Percentiles rank a stretch among this genome's conserved stretches.
Conservation (phyloP, 2,797 vertebrate genomes). For the Leptoclinus maculatus region DNA sequence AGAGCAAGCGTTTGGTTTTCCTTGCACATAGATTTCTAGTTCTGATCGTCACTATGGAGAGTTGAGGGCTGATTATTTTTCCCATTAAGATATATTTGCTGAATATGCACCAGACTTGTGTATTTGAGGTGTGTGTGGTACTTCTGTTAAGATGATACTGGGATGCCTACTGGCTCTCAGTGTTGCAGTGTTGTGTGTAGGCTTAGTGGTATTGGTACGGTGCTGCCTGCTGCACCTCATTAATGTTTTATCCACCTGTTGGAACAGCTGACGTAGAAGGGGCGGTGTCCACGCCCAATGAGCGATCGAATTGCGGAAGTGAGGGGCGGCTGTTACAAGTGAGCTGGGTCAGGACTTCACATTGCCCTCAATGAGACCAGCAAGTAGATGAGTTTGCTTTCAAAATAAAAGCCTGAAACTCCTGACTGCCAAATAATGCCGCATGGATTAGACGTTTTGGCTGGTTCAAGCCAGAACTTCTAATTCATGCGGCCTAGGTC, state of each 20-base stretch:
- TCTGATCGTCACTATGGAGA: not conserved
- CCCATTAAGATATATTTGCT: too few relatives aligned
- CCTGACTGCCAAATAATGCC: not conserved
- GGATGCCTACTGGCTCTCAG: not conserved
- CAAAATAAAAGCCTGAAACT: conserved; percentile 53
- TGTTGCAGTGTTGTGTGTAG: not conserved
- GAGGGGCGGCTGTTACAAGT: conserved; percentile 25
- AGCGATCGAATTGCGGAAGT: conserved; percentile 78
- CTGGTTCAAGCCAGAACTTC: not conserved
- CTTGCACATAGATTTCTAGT: not conserved
- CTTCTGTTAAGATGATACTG: not conserved
- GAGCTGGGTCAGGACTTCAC: conserved; percentile 24
- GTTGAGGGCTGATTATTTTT: not conserved
- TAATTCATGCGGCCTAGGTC: rapidly evolving
- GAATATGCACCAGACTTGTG: not conserved
- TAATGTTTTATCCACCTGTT: conserved; percentile 72
- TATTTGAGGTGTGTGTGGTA: rapidly evolving
- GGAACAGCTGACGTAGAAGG: conserved; percentile 47
- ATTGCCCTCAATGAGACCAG: not conserved
- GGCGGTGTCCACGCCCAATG: conserved; percentile 45
- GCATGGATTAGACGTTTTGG: not conserved
- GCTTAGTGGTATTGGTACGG: not conserved
- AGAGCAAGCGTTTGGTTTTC: not conserved
- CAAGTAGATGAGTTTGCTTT: not conserved
- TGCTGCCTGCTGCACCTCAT: conserved; percentile 46